Evolutionary conservation across 2,113 vertebrate species (phyloP).

Genomic region (Gila orcuttii): DNA sequence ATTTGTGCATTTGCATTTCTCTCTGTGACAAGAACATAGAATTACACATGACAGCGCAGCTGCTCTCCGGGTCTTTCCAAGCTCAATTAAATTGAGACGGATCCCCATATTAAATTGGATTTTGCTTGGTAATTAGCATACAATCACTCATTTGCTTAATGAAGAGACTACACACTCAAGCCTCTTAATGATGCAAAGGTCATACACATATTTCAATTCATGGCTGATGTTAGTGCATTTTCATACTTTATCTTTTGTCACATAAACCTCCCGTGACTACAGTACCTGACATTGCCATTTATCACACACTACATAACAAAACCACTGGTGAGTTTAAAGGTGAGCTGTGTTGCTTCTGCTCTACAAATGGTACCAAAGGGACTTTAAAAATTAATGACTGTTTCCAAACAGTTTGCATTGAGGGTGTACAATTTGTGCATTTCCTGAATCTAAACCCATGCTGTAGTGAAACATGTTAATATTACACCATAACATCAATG

Average conservation of each 20-base stretch:
- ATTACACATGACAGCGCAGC: slow-evolving; percentile 29
- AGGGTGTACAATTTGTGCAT: neutral
- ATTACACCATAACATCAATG: neutral
- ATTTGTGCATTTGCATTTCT: neutral
- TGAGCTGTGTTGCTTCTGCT: neutral
- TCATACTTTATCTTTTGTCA: neutral
- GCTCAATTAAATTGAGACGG: slow-evolving; percentile 30
- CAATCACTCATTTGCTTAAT: slow-evolving; percentile 38
- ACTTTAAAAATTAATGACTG: slow-evolving; percentile 8
- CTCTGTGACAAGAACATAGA: slow-evolving; percentile 22
- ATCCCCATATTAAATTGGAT: slow-evolving; percentile 31
- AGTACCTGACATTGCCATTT: neutral
- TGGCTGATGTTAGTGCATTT: neutral
- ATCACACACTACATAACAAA: slow-evolving; percentile 1
- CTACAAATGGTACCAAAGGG: slow-evolving; percentile 11
- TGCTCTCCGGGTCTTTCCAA: slow-evolving; percentile 21
- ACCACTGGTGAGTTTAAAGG: slow-evolving; percentile 22
- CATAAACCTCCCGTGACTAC: slow-evolving; percentile 1
- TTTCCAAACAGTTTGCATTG: neutral
- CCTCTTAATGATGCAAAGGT: slow-evolving; percentile 17
- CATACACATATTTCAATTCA: slow-evolving; percentile 25
- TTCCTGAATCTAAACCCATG: neutral
- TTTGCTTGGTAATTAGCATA: slow-evolving; percentile 22
- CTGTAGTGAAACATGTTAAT: neutral
- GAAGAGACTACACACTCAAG: slow-evolving; percentile 28